Percentiles rank a stretch among this genome's conserved stretches.
Evolutionary conservation across 2,113 vertebrate genomes (phyloP).

Genomic region (Acanthochromis polyacanthus): DNA sequence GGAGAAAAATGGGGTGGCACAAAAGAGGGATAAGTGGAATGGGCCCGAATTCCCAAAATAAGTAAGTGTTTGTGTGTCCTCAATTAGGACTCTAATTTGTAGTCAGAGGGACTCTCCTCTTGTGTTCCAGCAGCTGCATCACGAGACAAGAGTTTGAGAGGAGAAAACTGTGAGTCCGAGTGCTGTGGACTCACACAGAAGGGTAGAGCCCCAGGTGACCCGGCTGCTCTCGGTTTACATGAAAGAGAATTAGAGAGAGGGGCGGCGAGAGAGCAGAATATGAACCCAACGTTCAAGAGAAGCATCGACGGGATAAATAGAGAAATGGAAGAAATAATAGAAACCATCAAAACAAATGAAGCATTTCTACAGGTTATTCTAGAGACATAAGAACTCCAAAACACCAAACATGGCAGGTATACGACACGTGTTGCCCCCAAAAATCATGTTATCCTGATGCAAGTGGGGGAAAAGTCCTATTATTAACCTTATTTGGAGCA

Average conservation of each 20-base stretch:
- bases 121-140: slow-evolving; percentile 61
- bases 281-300: slow-evolving; percentile 10
- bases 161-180: slow-evolving; percentile 39
- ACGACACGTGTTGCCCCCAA: no score
- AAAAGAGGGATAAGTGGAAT: slow-evolving; percentile 73
- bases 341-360: not conserved
- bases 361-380: not conserved
- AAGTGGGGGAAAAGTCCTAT: no score
- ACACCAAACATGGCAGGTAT: no score
- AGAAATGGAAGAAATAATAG: slow-evolving; percentile 17
- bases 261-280: slow-evolving; percentile 9
- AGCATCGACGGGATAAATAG: slow-evolving; percentile 27
- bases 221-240: slow-evolving; percentile 54
- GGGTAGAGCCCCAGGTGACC: slow-evolving; percentile 67
- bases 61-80: slow-evolving; percentile 51
- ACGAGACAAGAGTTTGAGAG: slow-evolving; percentile 40
- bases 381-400: no score
- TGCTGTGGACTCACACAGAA: slow-evolving; percentile 9
- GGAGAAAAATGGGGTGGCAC: slow-evolving; percentile 71
- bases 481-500: no score
- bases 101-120: slow-evolving; percentile 48
- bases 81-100: slow-evolving; percentile 63
- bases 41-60: slow-evolving; percentile 73
- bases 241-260: slow-evolving; percentile 65
- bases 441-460: no score